Base-by-base conservation (phyloP, 2,113 vertebrate species). In the Pithys albifrons region DNA sequence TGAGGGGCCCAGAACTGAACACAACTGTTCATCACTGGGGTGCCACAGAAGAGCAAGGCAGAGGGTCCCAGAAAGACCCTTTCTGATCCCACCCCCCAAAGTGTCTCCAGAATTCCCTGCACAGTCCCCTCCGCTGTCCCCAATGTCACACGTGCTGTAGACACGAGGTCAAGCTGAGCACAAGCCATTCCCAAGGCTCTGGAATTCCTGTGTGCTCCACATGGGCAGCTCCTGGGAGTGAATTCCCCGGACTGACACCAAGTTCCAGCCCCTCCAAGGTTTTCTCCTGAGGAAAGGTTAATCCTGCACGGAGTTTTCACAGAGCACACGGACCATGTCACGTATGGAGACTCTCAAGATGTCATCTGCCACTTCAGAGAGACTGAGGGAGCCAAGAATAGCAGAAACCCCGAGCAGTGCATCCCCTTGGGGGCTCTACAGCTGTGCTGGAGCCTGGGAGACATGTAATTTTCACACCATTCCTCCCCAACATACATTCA, bases 381-480 rank as follows among this genome's bases (percentile, higher is more conserved):
- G 74, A 96, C 78, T 8, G 2, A 23, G 86, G 45, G 86, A 95
- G 96, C 95, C 95, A 96, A 97, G 90, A 97, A 97, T 93, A 96
- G 94, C 95, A 96, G 79, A 95, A 69, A 94, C 43, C 59, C 95
- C 57, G 75, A 45, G 90, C 90, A 94, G 82, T 1, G 1, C 85
- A 61, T 93, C 58, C 95, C 90, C 95, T 85, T 93, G 96, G 95
- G 96, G 95, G 92, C 95, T 80, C 82, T 25, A 71, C 90, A 86
- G 95, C 93, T 91, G 95, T 15, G 72, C 75, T 95, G 25, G 15
- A 74, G 24, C 33, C 75, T 27, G 95, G 84, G 33, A 96, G 95
- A 81, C 82, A 81, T 95, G 93, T 96, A 96, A 96, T 96, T 96
- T 95, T 96, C 95, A 96, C 95, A 96, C 96, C 79, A 90, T 96